Conservation (phyloP, 2,113 vertebrate genomes). For the Phalacrocorax pelagicus region DNA sequence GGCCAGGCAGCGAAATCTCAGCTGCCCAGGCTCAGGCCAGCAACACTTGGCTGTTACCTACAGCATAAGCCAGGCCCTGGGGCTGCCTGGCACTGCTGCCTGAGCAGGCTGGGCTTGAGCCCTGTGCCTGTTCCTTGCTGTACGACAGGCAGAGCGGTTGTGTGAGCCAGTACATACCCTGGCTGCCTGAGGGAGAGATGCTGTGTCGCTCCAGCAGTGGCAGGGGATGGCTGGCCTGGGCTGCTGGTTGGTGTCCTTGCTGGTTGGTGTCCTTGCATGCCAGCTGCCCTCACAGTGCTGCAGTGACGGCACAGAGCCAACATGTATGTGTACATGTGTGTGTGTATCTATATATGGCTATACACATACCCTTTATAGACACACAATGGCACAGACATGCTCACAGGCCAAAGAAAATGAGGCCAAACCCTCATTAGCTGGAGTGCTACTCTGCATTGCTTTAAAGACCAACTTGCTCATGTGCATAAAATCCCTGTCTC, state of each 20-base stretch:
- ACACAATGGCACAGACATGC: accelerated
- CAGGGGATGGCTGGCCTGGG: background rate
- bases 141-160: background rate
- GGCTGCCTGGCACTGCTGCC: background rate
- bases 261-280: background rate
- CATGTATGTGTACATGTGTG: accelerated
- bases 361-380: background rate
- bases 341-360: too few relatives aligned
- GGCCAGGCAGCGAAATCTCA: background rate
- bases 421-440: background rate
- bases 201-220: background rate
- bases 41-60: background rate
- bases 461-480: background rate
- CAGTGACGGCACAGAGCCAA: background rate
- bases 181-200: accelerated
- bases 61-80: background rate
- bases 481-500: background rate
- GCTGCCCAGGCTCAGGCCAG: background rate
- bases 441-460: accelerated
- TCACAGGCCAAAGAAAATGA: background rate
- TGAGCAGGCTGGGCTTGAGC: background rate
- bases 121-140: background rate
- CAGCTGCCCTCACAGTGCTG: background rate
- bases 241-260: background rate
- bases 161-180: background rate